phyloP scores from a whole-genome alignment of 2,113 vertebrate genomes.

The Sander lucioperca region DNA sequence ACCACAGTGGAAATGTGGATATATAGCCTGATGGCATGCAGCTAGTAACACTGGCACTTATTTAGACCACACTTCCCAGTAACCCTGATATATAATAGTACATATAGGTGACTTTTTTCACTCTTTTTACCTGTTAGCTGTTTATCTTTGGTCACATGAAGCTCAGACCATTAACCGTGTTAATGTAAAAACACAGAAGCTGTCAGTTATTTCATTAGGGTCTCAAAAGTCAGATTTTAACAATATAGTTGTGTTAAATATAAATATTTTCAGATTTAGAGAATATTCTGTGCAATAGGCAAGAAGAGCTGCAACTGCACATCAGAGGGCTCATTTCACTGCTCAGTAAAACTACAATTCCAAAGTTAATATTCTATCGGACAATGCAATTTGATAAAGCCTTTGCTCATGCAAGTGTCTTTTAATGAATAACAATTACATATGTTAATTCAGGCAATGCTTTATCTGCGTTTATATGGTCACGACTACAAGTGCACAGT shows the following conservation, averaged over 20 bases:
- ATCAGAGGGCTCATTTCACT: background rate
- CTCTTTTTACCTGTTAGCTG: background rate
- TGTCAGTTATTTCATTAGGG: background rate
- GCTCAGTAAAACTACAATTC: background rate
- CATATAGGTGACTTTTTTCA: background rate
- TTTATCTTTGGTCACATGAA: background rate
- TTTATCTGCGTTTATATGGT: constrained; percentile 51
- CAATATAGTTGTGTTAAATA: background rate
- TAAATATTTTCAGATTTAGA: background rate
- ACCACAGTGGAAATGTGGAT: background rate
- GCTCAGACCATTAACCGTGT: background rate
- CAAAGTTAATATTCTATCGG: constrained; percentile 3
- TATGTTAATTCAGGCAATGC: constrained; percentile 45
- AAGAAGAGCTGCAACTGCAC: background rate
- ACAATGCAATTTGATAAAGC: constrained; percentile 5
- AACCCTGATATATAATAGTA: background rate
- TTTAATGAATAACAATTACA: constrained; percentile 65
- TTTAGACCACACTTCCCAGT: background rate
- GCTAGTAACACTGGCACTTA: background rate
- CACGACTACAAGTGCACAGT: background rate
- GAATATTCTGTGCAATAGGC: too few species aligned
- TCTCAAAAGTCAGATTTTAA: background rate
- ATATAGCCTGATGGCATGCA: background rate
- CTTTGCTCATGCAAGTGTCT: constrained; percentile 8
- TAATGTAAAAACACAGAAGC: background rate